Base-by-base conservation (phyloP, 2,797 vertebrate genomes). In the Remorina albescens region DNA sequence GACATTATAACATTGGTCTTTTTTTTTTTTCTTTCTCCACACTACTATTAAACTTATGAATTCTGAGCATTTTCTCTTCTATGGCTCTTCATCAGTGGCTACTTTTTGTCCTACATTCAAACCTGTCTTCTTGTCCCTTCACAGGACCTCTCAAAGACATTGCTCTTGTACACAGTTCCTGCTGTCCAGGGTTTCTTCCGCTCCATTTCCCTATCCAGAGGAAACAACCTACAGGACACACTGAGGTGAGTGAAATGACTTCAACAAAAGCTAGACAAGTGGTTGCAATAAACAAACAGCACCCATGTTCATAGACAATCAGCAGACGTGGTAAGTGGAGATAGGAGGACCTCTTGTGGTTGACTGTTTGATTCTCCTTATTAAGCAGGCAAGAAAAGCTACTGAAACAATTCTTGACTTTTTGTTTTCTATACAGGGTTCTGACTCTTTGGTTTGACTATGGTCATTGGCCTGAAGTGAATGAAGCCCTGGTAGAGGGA, bases 381-480 rank as follows among this genome's bases (percentile, higher is more conserved):
- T 37, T 25, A 32, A n/a, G 25, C 2, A 19, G 16, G 12, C 0
- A 56, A 42, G 23, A 57, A 41, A 16, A 11, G 8, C 5, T 36
- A 62, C 19, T 16, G 46, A 56, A 54, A 61, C 32, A 3, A 23
- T 23, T 5, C 15, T 26, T 37, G 1, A 56, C 8, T 6, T n/a
- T 18, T 36, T 23, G 36, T 9, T 39, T 0, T n/a, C 42, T 44
- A 1, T 59, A 41, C 82, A 99, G 98, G 94, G 98, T 99, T 75
- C 95, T 99, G 71, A 99, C 98, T 30, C 90, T 99, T 32, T 99
- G 98, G 98, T 99, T 99, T 89, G 98, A 99, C 86, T 99, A 99
- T 3, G 98, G 98, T 12, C 98, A 99, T 72, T 99, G 98, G 97
- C 96, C 98, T 46, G 98, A 99, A 71, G 98, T 99, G 54, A 99